Base-by-base conservation (phyloP, 2,888 invertebrate species). In the Calliphora vomitoria region DNA sequence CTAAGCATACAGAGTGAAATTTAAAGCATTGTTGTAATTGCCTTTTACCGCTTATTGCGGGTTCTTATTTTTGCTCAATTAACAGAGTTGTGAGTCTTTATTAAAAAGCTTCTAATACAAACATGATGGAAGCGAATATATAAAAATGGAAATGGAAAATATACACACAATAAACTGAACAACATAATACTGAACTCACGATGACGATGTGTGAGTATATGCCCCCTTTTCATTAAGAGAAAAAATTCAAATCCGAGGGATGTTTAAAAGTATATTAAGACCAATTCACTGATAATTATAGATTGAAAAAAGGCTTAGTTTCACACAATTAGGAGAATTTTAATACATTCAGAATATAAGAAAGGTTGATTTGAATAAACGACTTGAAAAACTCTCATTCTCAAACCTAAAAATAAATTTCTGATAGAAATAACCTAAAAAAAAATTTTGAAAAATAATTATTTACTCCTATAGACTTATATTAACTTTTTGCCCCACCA, bases 1-100 rank as follows among this genome's bases (percentile, higher is more conserved):
- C 55, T 71, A 72, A 11, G 35, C 71, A 31, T 25, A 64, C 41
- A 38, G 47, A 64, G 44, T 60, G 44, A 69, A 69, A 60, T 69
- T 41, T 68, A 80, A 80, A 69, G 62, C 50, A 62, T 69, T 68
- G 60, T 69, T 85, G 60, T 80, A 75, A 78, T 85, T 74, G 85
- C 80, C 58, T 80, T 74, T 55, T 85, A 66, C 72, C 66, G 72
- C 72, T 85, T 74, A 44, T 85, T 72, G 31, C 78, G 50, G 68
- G 31, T 78, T 64, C 64, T 64, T 58, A 41, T 60, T 71, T 83
- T 71, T 71, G 68, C 64, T 71, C 71, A 82, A 68, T 75, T 58
- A 81, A 53, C 53, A 79, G 47, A 60, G 35, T 47, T 58, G 31
- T 82, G 68, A 68, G 11, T 62, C 55, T 44, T 38, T 78, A 53